phyloP scores from a whole-genome alignment of 1,140 invertebrate species.

The Sitophilus oryzae region DNA sequence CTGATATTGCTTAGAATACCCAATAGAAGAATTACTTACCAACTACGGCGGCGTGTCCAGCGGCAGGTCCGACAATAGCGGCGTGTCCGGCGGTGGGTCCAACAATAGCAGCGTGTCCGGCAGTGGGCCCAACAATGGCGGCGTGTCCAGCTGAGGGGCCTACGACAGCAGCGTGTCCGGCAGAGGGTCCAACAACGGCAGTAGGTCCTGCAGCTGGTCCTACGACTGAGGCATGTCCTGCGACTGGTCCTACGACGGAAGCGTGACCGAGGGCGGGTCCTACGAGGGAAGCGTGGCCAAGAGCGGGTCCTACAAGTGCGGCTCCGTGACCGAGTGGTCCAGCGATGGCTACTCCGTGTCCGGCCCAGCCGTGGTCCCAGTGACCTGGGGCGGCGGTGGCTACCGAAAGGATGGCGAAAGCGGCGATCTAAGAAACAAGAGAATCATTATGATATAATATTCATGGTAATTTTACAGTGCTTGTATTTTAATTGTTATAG shows the following conservation, averaged over 20 bases:
- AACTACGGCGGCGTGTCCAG: conserved; percentile 8
- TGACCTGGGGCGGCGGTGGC: conserved; percentile 22
- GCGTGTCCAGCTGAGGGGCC: conserved; percentile 15
- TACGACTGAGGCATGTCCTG: background rate
- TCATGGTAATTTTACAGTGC: too few species aligned
- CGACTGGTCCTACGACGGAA: background rate
- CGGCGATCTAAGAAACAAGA: conserved; percentile 20
- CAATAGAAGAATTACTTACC: too few species aligned
- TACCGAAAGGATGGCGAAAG: conserved; percentile 26
- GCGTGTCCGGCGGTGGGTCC: conserved; percentile 18
- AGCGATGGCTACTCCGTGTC: conserved; percentile 1
- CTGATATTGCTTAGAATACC: too few species aligned
- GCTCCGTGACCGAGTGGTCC: conserved; percentile 1
- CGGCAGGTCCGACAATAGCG: conserved; percentile 16
- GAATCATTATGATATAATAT: background rate
- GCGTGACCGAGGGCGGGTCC: background rate
- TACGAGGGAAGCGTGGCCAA: background rate
- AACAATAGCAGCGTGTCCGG: conserved; percentile 10
- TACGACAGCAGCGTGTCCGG: conserved; percentile 9
- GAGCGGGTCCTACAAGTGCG: conserved; percentile 6
- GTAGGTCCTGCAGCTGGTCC: background rate
- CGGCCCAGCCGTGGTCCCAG: conserved; percentile 6
- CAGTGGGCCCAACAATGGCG: conserved; percentile 23
- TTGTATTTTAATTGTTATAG: too few species aligned
- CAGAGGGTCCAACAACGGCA: conserved; percentile 1